A percentile compares a stretch with the other conserved stretches of the same genome.
These are phyloP conservation scores for Abscondita cerata DNA, from an alignment of 2,888 invertebrate genomes.

Conservation along the genomic window DNA sequence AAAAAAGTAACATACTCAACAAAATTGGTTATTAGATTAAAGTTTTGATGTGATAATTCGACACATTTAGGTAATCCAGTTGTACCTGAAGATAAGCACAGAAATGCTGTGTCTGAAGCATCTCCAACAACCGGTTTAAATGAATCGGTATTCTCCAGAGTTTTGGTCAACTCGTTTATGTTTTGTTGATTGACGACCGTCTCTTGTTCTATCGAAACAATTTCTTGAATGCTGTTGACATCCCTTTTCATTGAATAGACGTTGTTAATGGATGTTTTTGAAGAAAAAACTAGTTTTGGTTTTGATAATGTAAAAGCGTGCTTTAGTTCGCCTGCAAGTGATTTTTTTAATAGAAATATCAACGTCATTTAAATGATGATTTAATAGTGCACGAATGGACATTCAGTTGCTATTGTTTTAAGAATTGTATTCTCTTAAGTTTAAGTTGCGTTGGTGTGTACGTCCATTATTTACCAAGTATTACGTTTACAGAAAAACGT, in stretches of 20 bases:
- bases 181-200: too few relatives aligned
- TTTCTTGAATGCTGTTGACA: background rate
- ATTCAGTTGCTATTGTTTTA: too few relatives aligned
- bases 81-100: background rate
- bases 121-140: background rate
- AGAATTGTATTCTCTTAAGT: too few relatives aligned
- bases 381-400: too few relatives aligned
- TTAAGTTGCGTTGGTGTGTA: too few relatives aligned
- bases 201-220: background rate
- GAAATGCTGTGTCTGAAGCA: background rate
- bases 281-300: constrained; percentile 71
- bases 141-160: background rate
- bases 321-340: constrained; percentile 39
- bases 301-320: constrained; percentile 70
- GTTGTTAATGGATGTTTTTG: constrained; percentile 55
- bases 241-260: background rate
- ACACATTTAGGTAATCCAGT: constrained; percentile 5
- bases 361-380: too few relatives aligned
- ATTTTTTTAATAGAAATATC: too few relatives aligned
- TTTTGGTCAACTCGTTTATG: background rate
- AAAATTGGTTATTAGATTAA: background rate
- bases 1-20: background rate
- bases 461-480: too few relatives aligned
- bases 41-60: background rate
- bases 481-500: too few relatives aligned